phyloP scores from a whole-genome alignment of 2,113 vertebrate genomes.

The Anseranas semipalmata region DNA sequence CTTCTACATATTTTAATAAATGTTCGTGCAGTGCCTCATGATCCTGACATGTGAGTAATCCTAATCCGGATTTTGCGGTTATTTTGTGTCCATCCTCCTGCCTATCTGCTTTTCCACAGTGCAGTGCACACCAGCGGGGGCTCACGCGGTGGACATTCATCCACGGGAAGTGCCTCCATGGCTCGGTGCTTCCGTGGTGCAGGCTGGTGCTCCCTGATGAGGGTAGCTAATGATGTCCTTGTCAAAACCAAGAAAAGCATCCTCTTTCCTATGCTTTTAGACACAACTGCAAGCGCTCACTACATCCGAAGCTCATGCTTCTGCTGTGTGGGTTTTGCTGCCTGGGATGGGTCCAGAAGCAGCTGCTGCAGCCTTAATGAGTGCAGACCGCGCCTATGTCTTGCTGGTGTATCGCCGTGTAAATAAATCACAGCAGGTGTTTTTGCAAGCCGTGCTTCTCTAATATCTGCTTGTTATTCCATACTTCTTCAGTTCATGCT shows the following conservation, averaged over 20 bases:
- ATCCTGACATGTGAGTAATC: not conserved
- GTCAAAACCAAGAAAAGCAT: not conserved
- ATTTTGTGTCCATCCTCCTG: not conserved
- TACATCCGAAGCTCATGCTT: not conserved
- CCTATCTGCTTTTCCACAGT: not conserved
- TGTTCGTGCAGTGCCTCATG: not conserved
- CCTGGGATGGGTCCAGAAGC: not conserved
- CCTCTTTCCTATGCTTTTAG: not conserved
- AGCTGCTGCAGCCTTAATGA: not conserved
- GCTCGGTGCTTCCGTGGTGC: not conserved
- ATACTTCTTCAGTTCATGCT: not conserved
- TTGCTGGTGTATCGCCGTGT: rapidly evolving
- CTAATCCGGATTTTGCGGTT: not conserved
- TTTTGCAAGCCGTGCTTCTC: not conserved
- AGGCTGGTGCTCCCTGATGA: not conserved
- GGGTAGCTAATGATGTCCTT: not conserved
- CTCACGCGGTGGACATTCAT: not conserved
- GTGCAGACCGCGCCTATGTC: rapidly evolving
- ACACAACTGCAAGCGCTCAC: not conserved
- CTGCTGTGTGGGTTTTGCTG: not conserved
- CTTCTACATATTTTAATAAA: slow-evolving; percentile 25
- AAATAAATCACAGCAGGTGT: not conserved
- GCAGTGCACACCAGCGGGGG: not conserved
- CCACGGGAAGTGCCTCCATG: not conserved
- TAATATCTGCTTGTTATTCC: not conserved